Evolutionary conservation across 2,797 vertebrate species (phyloP), one percentile per base, ranked within the genome.

Genomic region (Orientallactaga sibirica): DNA sequence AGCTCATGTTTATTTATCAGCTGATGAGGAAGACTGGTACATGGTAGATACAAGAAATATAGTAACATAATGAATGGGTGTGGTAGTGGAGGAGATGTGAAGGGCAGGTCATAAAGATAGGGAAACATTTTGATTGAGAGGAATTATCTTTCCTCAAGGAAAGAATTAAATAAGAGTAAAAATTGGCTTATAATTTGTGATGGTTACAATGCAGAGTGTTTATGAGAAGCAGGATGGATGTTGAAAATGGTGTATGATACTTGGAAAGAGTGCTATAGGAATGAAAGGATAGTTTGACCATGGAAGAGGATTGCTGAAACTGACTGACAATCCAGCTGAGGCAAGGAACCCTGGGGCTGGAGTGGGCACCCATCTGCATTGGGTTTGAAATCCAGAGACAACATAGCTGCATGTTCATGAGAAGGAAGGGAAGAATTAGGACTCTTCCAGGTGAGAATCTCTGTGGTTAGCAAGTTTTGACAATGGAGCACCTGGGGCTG

Each of bases 381-480:
- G 4, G n/a, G 3, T 6, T 19, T 79, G 61, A 93, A 82, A 89
- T 79, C 74, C 37, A 88, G 67, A 66, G 33, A 41, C 29, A 81
- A 61, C 37, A 67, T 87, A 64, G 6, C 55, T 92, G 16, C 41
- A 91, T 92, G 19, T 58, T 25, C 84, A 22, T 33, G 52, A 91
- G 12, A 76, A 5, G 12, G 10, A 86, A 86, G 22, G 27, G 41
- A 74, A 20, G 9, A 48, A 62, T 83, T 55, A 67, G 66, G 43
- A 75, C 37, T 91, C 82, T 66, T 93, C 37, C n/a, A 89, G 18
- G 24, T 33, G n/a, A 77, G 67, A 82, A 48, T 88, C 64, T 43
- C 61, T 61, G 2, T 62, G 66, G 83, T 14, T 55, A 95, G 48
- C 25, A 92, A 86, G 2, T 89, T 16, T 70, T 85, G 61, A 73